These are phyloP conservation scores for Rhimphoctona megacephalus DNA, from an alignment of 2,888 invertebrate genomes.

Conservation along the genomic window DNA sequence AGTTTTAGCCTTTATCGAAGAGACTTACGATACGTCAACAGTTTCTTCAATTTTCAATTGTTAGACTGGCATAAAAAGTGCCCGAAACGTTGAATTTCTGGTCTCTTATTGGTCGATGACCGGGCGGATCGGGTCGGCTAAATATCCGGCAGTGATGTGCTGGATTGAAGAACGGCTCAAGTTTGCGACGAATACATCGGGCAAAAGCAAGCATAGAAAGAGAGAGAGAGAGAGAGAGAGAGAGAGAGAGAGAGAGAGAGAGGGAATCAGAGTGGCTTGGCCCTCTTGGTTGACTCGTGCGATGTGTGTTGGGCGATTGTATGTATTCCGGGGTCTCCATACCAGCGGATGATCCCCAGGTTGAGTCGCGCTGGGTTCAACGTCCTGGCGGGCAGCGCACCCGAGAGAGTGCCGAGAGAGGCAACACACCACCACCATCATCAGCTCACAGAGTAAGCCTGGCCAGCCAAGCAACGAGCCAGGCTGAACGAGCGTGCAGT, in stretches of 20 bases:
- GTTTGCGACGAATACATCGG: constrained; percentile 2
- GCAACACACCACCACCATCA: constrained; percentile 33
- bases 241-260: constrained; percentile 50
- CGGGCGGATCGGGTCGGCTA: constrained; percentile 43
- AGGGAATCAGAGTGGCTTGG: constrained; percentile 53
- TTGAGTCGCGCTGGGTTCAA: constrained; percentile 85
- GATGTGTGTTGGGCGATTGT: constrained; percentile 40
- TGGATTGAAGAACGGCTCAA: constrained; percentile 26
- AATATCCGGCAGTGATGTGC: constrained; percentile 45
- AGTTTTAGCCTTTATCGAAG: not conserved
- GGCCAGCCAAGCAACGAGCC: constrained; percentile 68
- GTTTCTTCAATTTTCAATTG: not conserved
- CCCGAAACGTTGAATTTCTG: not conserved
- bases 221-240: constrained; percentile 46
- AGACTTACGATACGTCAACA: not conserved
- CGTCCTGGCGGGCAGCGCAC: constrained; percentile 85
- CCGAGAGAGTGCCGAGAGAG: constrained; percentile 78
- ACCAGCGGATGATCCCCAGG: constrained; percentile 83
- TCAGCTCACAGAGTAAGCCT: constrained; percentile 53
- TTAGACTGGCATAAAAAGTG: not conserved
- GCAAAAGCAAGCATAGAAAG: constrained; percentile 52
- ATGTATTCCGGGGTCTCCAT: constrained; percentile 59
- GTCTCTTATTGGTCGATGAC: not conserved
- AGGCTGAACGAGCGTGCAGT: constrained; percentile 71
- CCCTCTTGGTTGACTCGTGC: constrained; percentile 45